phyloP scores from a whole-genome alignment of 35 echinoderm and acorn worm species.

The Strongylocentrotus purpuratus region DNA sequence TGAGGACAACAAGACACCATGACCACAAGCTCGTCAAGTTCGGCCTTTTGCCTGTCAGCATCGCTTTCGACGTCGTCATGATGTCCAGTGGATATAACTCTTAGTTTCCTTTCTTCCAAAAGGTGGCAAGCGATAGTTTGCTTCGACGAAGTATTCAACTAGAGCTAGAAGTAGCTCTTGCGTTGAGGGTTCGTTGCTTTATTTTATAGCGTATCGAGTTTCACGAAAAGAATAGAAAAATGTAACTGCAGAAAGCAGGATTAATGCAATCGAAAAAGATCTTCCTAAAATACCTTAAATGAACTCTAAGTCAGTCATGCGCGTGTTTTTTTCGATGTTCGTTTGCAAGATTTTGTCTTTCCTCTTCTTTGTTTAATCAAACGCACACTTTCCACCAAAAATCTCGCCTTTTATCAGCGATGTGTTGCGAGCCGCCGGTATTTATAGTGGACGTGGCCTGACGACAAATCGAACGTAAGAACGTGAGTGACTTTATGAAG shows the following conservation, averaged over 20 bases:
- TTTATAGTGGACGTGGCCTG: neutral
- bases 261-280: neutral
- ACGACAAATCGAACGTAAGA: neutral
- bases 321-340: neutral
- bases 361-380: neutral
- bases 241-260: neutral
- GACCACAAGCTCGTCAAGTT: slow-evolving; percentile 14
- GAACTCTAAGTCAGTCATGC: neutral
- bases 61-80: slow-evolving; percentile 11
- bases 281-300: neutral
- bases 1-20: slow-evolving; percentile 5
- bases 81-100: neutral
- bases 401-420: neutral
- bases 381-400: neutral
- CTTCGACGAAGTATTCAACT: neutral
- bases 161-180: neutral
- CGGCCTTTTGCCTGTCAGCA: slow-evolving; percentile 21
- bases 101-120: neutral
- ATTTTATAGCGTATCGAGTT: neutral
- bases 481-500: neutral
- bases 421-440: neutral
- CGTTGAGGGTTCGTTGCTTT: neutral
- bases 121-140: neutral
- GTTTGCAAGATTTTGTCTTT: neutral
- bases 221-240: neutral